phyloP scores from a whole-genome alignment of 2,113 vertebrate species.

The Paralichthys olivaceus region DNA sequence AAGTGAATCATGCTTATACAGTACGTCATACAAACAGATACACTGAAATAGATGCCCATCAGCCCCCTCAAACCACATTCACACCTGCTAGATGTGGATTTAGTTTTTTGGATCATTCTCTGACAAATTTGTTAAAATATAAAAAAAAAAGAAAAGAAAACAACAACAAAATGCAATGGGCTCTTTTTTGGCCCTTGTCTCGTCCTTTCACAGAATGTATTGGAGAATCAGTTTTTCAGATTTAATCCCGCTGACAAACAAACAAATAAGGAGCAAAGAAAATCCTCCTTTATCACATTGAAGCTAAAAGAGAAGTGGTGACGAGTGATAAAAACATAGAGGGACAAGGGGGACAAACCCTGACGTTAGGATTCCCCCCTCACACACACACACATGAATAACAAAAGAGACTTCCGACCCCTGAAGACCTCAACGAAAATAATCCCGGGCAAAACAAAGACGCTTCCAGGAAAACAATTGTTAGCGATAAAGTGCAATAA shows the following conservation, averaged over 20 bases:
- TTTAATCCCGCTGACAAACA: too few relatives aligned
- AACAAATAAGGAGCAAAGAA: too few relatives aligned
- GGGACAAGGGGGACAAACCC: background rate
- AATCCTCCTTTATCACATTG: background rate
- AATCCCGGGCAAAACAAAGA: slow-evolving; percentile 36
- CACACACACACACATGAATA: background rate
- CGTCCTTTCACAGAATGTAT: background rate
- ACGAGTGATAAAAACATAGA: slow-evolving; percentile 11
- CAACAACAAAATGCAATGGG: too few relatives aligned
- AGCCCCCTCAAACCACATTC: too few relatives aligned
- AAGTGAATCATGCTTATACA: too few relatives aligned
- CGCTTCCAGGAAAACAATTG: slow-evolving; percentile 56
- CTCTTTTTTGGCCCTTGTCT: too few relatives aligned
- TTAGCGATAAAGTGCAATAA: slow-evolving; percentile 48
- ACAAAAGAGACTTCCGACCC: background rate
- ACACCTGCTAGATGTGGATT: too few relatives aligned
- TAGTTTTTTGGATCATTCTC: too few relatives aligned
- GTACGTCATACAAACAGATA: too few relatives aligned
- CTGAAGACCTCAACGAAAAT: background rate
- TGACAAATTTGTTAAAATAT: background rate
- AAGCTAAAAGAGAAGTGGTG: background rate
- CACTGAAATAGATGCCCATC: too few relatives aligned
- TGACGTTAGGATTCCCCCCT: slow-evolving; percentile 1
- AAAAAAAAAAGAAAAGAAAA: background rate
- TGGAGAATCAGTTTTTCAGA: too few relatives aligned